Conservation (phyloP, 2,888 invertebrate genomes). For the Dynastes grantii region DNA sequence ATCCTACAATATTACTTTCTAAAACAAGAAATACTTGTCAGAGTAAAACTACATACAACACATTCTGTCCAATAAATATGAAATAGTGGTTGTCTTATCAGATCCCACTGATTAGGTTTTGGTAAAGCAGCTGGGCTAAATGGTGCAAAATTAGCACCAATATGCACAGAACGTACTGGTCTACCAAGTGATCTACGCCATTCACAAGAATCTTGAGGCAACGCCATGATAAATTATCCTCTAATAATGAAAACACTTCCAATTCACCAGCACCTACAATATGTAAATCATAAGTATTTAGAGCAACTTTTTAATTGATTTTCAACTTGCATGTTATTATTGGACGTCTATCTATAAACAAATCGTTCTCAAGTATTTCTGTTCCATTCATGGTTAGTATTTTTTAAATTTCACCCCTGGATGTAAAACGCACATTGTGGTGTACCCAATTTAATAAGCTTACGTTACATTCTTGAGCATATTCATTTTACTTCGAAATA, state of each 20-base stretch:
- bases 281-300: slow-evolving; percentile 1
- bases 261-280: slow-evolving; percentile 83
- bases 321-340: slow-evolving; percentile 81
- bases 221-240: slow-evolving; percentile 84
- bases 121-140: slow-evolving; percentile 84
- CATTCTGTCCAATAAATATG: slow-evolving; percentile 97
- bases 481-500: slow-evolving; percentile 19
- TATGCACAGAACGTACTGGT: slow-evolving; percentile 86
- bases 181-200: slow-evolving; percentile 94
- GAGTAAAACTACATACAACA: slow-evolving; percentile 77
- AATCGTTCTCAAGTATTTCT: slow-evolving; percentile 58
- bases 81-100: slow-evolving; percentile 91
- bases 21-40: slow-evolving; percentile 36
- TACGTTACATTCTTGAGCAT: slow-evolving; percentile 9
- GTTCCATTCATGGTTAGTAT: slow-evolving; percentile 76
- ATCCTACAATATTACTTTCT: slow-evolving; percentile 77
- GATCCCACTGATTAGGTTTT: slow-evolving; percentile 81
- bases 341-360: slow-evolving; percentile 71
- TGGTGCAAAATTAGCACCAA: slow-evolving; percentile 87
- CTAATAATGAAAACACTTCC: slow-evolving; percentile 87
- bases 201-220: slow-evolving; percentile 91
- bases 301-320: neutral
- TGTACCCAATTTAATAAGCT: slow-evolving; percentile 1
- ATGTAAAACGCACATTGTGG: slow-evolving; percentile 63
- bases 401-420: slow-evolving; percentile 62